Evolutionary conservation across 2,888 invertebrate genomes (phyloP).

Genomic region (Nephrotoma guestfalica): DNA sequence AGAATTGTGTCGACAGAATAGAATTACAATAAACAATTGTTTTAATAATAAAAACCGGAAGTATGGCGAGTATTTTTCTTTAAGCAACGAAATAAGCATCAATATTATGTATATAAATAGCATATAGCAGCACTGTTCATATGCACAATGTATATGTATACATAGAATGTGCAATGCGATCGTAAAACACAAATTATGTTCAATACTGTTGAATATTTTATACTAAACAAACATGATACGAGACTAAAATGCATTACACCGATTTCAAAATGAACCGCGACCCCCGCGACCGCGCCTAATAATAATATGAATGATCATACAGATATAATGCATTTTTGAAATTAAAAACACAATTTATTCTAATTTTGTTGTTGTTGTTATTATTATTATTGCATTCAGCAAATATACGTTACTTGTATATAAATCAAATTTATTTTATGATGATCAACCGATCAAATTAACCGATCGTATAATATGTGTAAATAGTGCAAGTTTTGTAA

Average conservation of each 20-base stretch:
- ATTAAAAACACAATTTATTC: background rate
- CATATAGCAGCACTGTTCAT: background rate
- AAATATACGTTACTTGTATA: background rate
- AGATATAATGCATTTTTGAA: background rate
- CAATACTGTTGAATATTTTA: background rate
- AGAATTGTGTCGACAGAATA: constrained; percentile 3
- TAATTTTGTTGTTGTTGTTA: background rate
- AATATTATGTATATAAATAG: background rate
- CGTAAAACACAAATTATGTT: background rate
- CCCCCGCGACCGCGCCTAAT: background rate
- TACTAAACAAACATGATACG: background rate
- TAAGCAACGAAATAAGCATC: background rate
- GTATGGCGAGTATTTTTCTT: constrained; percentile 1
- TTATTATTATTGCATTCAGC: background rate
- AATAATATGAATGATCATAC: background rate
- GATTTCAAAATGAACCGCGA: background rate
- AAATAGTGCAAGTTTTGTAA: background rate
- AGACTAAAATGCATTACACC: background rate
- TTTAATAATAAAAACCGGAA: constrained; percentile 1
- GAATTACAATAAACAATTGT: constrained; percentile 4
- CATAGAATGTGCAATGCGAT: background rate
- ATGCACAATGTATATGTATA: background rate
- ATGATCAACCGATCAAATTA: background rate
- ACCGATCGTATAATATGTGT: background rate
- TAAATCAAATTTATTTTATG: background rate